phyloP scores from a whole-genome alignment of 37 sponge, comb jelly and placozoan genomes.

The Oscarella lobularis region DNA sequence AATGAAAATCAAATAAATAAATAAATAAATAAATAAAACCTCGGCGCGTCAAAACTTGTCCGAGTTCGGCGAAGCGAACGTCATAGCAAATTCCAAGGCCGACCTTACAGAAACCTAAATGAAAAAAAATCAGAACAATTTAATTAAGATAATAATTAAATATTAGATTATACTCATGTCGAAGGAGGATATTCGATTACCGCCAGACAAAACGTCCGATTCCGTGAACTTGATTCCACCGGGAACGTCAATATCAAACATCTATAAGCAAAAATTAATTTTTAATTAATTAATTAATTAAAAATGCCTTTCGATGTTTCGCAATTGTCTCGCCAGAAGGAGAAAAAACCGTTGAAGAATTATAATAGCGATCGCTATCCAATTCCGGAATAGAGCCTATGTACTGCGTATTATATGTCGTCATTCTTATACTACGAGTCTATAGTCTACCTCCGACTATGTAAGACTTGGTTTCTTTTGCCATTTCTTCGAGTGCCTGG shows the following conservation, averaged over 20 bases:
- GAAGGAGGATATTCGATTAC: slow-evolving; percentile 45
- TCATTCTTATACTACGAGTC: background rate
- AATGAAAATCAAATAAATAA: background rate
- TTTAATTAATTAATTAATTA: background rate
- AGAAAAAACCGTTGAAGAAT: slow-evolving; percentile 69
- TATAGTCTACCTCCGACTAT: slow-evolving; percentile 62
- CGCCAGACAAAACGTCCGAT: slow-evolving; percentile 62
- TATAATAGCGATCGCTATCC: slow-evolving; percentile 68
- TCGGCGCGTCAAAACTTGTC: slow-evolving; percentile 3
- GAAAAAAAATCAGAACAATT: too few relatives aligned
- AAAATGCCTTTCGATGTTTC: slow-evolving; percentile 68
- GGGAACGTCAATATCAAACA: slow-evolving; percentile 96
- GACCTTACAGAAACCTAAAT: slow-evolving; percentile 78
- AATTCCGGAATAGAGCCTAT: slow-evolving; percentile 91
- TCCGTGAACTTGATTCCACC: slow-evolving; percentile 82
- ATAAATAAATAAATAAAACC: background rate
- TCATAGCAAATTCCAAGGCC: slow-evolving; percentile 97
- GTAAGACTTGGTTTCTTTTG: slow-evolving; percentile 65
- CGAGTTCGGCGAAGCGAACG: slow-evolving; percentile 82
- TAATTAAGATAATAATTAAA: background rate
- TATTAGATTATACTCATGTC: background rate
- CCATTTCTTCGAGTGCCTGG: slow-evolving; percentile 35
- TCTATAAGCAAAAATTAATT: slow-evolving; percentile 19
- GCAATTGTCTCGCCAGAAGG: slow-evolving; percentile 71
- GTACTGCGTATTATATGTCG: background rate